Percentiles rank a stretch among this genome's conserved stretches.
Conservation (phyloP, 2,888 invertebrate species). For the Tinea pellionella region DNA sequence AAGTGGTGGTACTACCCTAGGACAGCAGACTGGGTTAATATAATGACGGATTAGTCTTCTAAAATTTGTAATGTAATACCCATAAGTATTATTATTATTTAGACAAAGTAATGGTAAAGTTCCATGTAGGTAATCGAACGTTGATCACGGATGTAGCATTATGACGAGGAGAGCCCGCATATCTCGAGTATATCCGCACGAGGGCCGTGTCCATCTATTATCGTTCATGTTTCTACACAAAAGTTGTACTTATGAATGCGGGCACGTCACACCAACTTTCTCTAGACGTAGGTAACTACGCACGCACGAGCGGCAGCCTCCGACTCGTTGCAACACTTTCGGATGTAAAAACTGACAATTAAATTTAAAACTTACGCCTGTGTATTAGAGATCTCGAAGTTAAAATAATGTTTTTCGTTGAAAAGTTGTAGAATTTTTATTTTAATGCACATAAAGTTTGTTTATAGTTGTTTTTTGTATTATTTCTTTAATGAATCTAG, state of each 20-base stretch:
- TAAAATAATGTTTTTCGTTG: not conserved
- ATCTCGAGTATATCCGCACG: slow-evolving; percentile 4
- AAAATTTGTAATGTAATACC: too few relatives aligned
- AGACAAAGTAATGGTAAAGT: not conserved
- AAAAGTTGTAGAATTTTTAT: slow-evolving; percentile 6
- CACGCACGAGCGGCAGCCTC: slow-evolving; percentile 7
- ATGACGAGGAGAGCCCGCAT: slow-evolving; percentile 20
- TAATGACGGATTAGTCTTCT: too few relatives aligned
- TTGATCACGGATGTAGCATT: slow-evolving; percentile 40
- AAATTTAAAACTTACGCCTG: not conserved
- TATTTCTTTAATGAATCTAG: not conserved
- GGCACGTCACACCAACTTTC: slow-evolving; percentile 11
- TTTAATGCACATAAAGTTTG: not conserved
- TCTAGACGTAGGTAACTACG: slow-evolving; percentile 5
- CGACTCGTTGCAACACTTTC: not conserved
- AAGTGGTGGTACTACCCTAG: too few relatives aligned
- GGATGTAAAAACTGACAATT: not conserved
- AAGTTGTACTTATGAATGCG: slow-evolving; percentile 8
- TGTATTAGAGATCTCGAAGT: not conserved
- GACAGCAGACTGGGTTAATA: too few relatives aligned
- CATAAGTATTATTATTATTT: too few relatives aligned
- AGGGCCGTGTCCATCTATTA: slow-evolving; percentile 17
- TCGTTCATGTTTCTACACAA: slow-evolving; percentile 11
- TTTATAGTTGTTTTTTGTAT: not conserved
- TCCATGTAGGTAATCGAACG: slow-evolving; percentile 2